Base-by-base conservation (phyloP, 92 coral and sea anemone genomes). In the Zoanthus solanderi region DNA sequence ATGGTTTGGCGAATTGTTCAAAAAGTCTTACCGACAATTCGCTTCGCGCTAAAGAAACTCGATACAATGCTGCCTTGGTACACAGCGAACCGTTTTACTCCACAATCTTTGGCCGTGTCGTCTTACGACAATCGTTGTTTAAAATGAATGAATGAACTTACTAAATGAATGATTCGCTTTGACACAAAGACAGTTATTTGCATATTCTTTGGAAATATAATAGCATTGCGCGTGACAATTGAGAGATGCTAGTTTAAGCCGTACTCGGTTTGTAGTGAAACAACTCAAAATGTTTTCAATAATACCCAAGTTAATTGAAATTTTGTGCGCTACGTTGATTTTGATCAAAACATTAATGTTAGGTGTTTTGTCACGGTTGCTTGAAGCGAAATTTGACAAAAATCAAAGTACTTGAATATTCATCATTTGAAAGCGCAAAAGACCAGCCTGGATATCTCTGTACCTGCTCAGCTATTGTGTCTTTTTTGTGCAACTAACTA, bases 131-230 rank as follows among this genome's bases (percentile, higher is more conserved):
- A 65, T 9, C 85, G 85, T 17, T 66, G 74, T 23, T 34, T 81
- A 75, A 81, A 69, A 81, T 63, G 85, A 81, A 81, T 81, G 85
- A 81, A 81, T 81, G 85, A 66, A 71, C 28, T 45, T 34, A 50
- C 60, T 46, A 30, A 81, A 63, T 81, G 75, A 81, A 81, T 81
- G 75, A 53, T 30, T 66, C 75, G 85, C 60, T 66, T 47, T 48
- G 58, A 81, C 85, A 80, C 85, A 81, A 81, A 81, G 85, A 14
- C 56, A 37, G 42, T 81, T 65, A 81, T 81, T 81, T 81, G 85
- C 85, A 81, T 81, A 81, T 81, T 53, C 61, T 81, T 81, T 44
- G 56, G 75, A 18, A 47, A 66, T 65, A 66, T 81, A 66, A 81
- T 66, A 44, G 85, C 2, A n/a, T 47, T 45, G 76, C 85, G 85